Conservation (phyloP, 2,797 vertebrate genomes). For the Tiaroga cobitis region DNA sequence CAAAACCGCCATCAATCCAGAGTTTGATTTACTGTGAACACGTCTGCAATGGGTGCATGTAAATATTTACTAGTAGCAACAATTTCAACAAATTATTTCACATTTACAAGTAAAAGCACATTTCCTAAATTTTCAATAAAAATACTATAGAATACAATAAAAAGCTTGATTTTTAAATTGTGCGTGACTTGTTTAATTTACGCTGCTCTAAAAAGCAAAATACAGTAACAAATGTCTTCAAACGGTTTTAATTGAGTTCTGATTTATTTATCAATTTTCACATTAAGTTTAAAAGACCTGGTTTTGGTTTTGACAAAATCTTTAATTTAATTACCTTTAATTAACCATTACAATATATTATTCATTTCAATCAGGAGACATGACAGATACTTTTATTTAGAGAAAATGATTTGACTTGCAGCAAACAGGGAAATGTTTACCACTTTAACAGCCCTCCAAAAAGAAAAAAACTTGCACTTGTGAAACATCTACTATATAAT, state of each 20-base stretch:
- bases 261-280: not conserved
- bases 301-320: not conserved
- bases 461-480: not conserved
- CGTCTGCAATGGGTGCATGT: not conserved
- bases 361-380: not conserved
- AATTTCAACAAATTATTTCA: not conserved
- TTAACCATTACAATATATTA: not conserved
- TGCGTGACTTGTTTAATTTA: not conserved
- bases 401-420: not conserved
- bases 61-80: not conserved
- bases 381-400: not conserved
- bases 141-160: no score
- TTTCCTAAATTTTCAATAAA: no score
- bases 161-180: no score
- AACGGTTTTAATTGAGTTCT: no score
- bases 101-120: not conserved
- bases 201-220: not conserved
- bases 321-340: not conserved
- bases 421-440: not conserved
- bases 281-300: not conserved
- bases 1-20: conserved; percentile 64
- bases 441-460: not conserved
- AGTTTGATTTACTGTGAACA: conserved; percentile 59
- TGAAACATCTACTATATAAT: not conserved
- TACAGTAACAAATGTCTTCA: no score